phyloP scores from a whole-genome alignment of 2,113 vertebrate genomes.

The Psilopogon haemacephalus region DNA sequence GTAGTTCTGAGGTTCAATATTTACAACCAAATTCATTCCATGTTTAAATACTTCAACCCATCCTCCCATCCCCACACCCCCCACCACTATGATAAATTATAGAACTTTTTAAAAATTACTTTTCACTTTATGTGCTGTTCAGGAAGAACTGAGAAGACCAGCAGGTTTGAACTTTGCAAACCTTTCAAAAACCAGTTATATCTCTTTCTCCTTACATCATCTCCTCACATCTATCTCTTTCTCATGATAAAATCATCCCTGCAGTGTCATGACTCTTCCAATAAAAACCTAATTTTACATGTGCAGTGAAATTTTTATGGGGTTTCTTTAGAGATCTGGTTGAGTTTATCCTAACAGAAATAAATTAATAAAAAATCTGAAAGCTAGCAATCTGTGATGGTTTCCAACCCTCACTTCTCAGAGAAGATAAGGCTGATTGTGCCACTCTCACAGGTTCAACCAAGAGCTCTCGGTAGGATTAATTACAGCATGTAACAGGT shows the following conservation, averaged over 20 bases:
- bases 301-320: rapidly evolving
- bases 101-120: neutral
- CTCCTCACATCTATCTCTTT: neutral
- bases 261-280: neutral
- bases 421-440: neutral
- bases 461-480: neutral
- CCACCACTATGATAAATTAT: neutral
- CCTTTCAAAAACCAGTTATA: neutral
- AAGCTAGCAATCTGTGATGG: neutral
- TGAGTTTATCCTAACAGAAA: neutral
- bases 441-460: neutral
- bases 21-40: too few species aligned
- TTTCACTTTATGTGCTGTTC: neutral
- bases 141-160: neutral
- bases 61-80: too few species aligned
- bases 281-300: neutral
- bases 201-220: neutral
- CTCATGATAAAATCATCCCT: neutral
- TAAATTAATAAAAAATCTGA: too few species aligned
- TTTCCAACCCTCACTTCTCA: neutral
- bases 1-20: too few species aligned
- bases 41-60: neutral
- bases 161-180: neutral
- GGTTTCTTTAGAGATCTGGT: neutral
- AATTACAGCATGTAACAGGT: neutral